A percentile compares a stretch with the other conserved stretches of the same genome.
These are phyloP conservation scores for Noctua janthina DNA, from an alignment of 2,888 invertebrate species.

Conservation along the genomic window DNA sequence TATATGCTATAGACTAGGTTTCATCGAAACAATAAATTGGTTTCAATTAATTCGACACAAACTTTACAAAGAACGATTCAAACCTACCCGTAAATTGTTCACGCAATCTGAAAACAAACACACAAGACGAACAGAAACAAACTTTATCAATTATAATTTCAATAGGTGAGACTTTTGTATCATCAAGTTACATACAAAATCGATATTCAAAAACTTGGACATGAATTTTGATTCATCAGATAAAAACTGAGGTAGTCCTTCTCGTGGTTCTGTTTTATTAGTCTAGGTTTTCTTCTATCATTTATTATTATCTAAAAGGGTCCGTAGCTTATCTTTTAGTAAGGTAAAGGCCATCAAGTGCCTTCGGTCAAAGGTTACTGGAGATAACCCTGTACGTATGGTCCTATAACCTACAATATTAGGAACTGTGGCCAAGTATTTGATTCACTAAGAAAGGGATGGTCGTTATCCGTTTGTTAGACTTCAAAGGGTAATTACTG, in stretches of 20 bases:
- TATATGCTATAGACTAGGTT: not conserved
- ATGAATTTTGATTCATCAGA: slow-evolving; percentile 30
- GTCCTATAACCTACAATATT: slow-evolving; percentile 26
- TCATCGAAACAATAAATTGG: slow-evolving; percentile 4
- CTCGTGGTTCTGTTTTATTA: slow-evolving; percentile 23
- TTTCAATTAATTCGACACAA: slow-evolving; percentile 11
- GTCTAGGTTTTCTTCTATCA: slow-evolving; percentile 30
- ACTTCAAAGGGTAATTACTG: slow-evolving; percentile 51
- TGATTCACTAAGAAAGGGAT: slow-evolving; percentile 39
- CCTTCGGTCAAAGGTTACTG: slow-evolving; percentile 53
- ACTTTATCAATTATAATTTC: slow-evolving; percentile 67
- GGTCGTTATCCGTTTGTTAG: slow-evolving; percentile 48
- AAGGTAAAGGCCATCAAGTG: slow-evolving; percentile 32
- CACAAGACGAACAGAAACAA: slow-evolving; percentile 43
- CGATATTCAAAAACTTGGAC: slow-evolving; percentile 28
- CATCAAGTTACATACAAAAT: slow-evolving; percentile 47
- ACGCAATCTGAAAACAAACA: slow-evolving; percentile 27
- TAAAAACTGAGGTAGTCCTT: slow-evolving; percentile 5
- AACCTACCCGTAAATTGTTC: slow-evolving; percentile 17
- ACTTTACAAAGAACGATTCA: not conserved
- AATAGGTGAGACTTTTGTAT: slow-evolving; percentile 38
- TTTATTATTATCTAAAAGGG: slow-evolving; percentile 20
- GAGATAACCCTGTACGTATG: slow-evolving; percentile 44
- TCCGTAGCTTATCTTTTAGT: slow-evolving; percentile 43
- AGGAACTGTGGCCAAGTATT: slow-evolving; percentile 34